Conservation (phyloP, 1,140 invertebrate species). For the Magallana ariakensis region DNA sequence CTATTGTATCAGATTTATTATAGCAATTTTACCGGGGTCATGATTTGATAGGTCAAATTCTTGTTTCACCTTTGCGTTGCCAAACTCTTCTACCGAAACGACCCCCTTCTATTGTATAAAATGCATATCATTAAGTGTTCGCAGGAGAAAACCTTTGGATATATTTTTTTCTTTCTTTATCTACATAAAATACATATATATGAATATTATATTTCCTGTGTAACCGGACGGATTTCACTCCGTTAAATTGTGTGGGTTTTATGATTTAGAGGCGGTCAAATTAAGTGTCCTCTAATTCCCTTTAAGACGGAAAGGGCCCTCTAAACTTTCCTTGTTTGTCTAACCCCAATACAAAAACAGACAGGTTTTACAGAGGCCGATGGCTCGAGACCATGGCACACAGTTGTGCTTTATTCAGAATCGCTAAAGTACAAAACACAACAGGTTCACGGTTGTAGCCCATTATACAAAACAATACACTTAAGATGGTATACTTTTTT, state of each 20-base stretch:
- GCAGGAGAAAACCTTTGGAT: no score
- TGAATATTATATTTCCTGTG: not conserved
- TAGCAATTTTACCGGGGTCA: no score
- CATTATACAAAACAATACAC: slow-evolving; percentile 2
- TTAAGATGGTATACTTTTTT: not conserved
- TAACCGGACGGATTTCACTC: not conserved
- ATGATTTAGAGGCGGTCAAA: not conserved
- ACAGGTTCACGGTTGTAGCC: not conserved
- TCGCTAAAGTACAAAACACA: not conserved
- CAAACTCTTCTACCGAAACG: no score
- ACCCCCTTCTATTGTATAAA: no score
- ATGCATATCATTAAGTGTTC: no score
- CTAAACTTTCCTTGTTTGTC: not conserved
- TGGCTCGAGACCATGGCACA: not conserved
- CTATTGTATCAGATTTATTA: no score
- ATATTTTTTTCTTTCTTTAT: no score
- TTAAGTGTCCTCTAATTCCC: not conserved
- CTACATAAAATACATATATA: not conserved
- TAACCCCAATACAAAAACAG: not conserved
- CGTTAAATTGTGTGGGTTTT: not conserved
- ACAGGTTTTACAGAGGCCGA: not conserved
- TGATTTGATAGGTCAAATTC: no score
- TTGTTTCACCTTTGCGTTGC: no score
- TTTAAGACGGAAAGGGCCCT: not conserved
- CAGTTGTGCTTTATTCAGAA: slow-evolving; percentile 8